Conservation (phyloP, 2,888 invertebrate genomes). For the Salpingus planirostris region DNA sequence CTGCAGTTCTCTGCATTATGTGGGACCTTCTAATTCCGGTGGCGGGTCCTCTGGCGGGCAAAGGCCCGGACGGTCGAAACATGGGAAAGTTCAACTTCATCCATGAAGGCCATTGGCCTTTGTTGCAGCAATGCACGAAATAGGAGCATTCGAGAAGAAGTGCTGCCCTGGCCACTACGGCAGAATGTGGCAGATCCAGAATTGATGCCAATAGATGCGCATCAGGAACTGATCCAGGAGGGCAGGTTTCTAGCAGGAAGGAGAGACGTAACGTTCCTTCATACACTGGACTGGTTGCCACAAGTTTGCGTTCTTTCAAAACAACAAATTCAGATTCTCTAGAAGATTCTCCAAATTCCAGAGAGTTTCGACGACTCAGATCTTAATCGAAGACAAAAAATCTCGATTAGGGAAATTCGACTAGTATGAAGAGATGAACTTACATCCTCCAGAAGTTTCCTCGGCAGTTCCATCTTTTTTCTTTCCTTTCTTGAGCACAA, state of each 20-base stretch:
- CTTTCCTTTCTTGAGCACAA: slow-evolving; percentile 77
- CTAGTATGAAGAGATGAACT: slow-evolving; percentile 30
- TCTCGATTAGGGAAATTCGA: neutral
- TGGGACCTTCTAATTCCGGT: slow-evolving; percentile 49
- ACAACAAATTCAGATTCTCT: slow-evolving; percentile 83
- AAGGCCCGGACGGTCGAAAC: slow-evolving; percentile 62
- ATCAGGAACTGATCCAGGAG: slow-evolving; percentile 94
- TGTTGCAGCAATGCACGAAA: slow-evolving; percentile 95
- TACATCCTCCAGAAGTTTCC: slow-evolving; percentile 71
- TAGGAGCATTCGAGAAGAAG: slow-evolving; percentile 91
- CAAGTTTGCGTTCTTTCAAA: slow-evolving; percentile 77
- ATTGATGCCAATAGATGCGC: slow-evolving; percentile 90
- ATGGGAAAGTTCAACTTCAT: slow-evolving; percentile 79
- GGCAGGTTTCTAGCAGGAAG: slow-evolving; percentile 89
- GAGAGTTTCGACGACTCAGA: slow-evolving; percentile 71
- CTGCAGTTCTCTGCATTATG: slow-evolving; percentile 79
- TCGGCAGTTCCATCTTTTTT: slow-evolving; percentile 84
- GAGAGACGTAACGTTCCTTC: slow-evolving; percentile 87
- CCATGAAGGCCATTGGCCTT: slow-evolving; percentile 98
- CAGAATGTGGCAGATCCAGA: slow-evolving; percentile 92
- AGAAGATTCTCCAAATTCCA: slow-evolving; percentile 69
- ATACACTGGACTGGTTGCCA: slow-evolving; percentile 67
- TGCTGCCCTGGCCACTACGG: slow-evolving; percentile 86
- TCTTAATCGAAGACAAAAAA: slow-evolving; percentile 46
- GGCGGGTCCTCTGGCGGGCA: slow-evolving; percentile 42